phyloP scores from a whole-genome alignment of 2,888 invertebrate species.

The Lycocerus yunnanus region DNA sequence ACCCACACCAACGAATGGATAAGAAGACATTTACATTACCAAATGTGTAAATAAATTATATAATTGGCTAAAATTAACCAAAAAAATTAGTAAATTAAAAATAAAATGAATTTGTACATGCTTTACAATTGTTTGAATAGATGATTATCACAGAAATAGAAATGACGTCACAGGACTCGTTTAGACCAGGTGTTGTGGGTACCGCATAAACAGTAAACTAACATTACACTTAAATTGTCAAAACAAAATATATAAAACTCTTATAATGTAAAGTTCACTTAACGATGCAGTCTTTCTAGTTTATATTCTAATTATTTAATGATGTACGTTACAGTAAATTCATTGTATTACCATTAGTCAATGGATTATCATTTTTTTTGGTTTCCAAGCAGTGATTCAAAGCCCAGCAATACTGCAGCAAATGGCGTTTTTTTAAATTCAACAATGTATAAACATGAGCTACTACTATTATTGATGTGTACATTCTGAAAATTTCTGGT shows the following conservation, averaged over 20 bases:
- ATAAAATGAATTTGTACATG: slow-evolving; percentile 22
- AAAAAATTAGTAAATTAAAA: slow-evolving; percentile 14
- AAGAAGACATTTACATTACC: slow-evolving; percentile 1
- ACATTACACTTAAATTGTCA: slow-evolving; percentile 48
- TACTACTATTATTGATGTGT: slow-evolving; percentile 49
- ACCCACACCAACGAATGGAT: slow-evolving; percentile 50
- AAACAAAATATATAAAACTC: slow-evolving; percentile 47
- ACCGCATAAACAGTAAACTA: slow-evolving; percentile 52
- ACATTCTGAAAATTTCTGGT: slow-evolving; percentile 45
- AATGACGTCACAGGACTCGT: slow-evolving; percentile 34
- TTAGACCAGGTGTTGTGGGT: slow-evolving; percentile 48
- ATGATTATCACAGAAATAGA: slow-evolving; percentile 42
- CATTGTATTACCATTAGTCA: slow-evolving; percentile 58
- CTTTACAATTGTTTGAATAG: slow-evolving; percentile 12
- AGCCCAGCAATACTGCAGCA: slow-evolving; percentile 46
- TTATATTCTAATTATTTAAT: slow-evolving; percentile 53
- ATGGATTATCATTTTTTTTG: slow-evolving; percentile 53
- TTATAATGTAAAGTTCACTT: slow-evolving; percentile 52
- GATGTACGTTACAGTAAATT: slow-evolving; percentile 55
- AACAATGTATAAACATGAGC: slow-evolving; percentile 49
- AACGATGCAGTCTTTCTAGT: slow-evolving; percentile 57
- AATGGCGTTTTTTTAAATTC: slow-evolving; percentile 46
- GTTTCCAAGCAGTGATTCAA: slow-evolving; percentile 51
- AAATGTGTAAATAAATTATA: slow-evolving; percentile 4
- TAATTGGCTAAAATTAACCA: slow-evolving; percentile 20